Percentiles rank a stretch among this genome's conserved stretches.
phyloP scores from a whole-genome alignment of 1,140 invertebrate genomes.

The Stenopsyche tienmushanensis region DNA sequence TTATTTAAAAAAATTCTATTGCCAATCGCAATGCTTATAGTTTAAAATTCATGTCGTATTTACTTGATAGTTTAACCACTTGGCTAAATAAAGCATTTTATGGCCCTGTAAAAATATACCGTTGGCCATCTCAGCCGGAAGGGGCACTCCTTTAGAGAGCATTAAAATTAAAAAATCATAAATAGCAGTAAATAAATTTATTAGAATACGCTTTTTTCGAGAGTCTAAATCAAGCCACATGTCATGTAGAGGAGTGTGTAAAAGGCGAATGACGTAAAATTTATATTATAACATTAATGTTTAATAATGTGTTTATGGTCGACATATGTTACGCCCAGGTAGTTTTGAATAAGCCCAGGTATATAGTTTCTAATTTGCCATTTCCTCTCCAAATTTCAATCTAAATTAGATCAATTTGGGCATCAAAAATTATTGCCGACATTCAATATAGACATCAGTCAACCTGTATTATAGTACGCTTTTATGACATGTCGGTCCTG shows the following conservation, averaged over 20 bases:
- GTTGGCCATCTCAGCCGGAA: too few species aligned
- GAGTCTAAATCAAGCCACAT: background rate
- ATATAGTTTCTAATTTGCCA: constrained; percentile 32
- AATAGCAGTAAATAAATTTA: too few species aligned
- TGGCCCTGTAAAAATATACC: too few species aligned
- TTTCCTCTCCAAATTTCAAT: constrained; percentile 28
- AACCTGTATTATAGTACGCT: too few species aligned
- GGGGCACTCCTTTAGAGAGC: too few species aligned
- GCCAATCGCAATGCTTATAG: too few species aligned
- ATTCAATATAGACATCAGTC: background rate
- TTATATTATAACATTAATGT: constrained; percentile 16
- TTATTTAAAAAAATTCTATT: too few species aligned
- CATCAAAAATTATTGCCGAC: background rate
- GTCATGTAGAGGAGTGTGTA: background rate
- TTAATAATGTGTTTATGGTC: constrained; percentile 28
- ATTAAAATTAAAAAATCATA: too few species aligned
- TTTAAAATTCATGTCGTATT: too few species aligned
- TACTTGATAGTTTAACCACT: too few species aligned
- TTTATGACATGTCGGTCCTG: too few species aligned
- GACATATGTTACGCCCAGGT: constrained; percentile 23
- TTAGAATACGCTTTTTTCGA: background rate
- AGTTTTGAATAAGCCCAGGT: constrained; percentile 1
- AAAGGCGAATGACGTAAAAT: background rate
- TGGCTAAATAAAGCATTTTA: too few species aligned
- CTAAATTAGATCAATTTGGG: constrained; percentile 31